These are phyloP conservation scores for Aldabrachelys gigantea DNA, from an alignment of 2,113 vertebrate species.

Conservation along the genomic window DNA sequence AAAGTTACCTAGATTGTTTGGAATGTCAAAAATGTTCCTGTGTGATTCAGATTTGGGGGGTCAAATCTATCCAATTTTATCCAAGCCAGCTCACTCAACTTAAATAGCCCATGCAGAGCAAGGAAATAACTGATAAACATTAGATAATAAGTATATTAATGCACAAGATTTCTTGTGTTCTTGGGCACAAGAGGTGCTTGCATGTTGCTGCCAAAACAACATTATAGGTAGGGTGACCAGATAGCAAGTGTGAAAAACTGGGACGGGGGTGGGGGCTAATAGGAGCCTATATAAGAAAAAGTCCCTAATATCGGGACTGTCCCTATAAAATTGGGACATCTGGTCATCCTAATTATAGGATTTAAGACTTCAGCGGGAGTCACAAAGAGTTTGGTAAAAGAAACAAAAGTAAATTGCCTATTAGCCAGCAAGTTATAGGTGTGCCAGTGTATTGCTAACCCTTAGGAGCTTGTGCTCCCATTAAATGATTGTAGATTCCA, in stretches of 20 bases:
- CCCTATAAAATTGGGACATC: too few relatives aligned
- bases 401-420: background rate
- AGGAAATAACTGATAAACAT: conserved; percentile 54
- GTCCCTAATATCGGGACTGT: too few relatives aligned
- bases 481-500: background rate
- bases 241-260: too few relatives aligned
- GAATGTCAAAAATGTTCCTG: background rate
- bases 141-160: conserved; percentile 15
- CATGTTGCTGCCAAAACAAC: background rate
- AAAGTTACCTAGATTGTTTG: background rate
- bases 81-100: background rate
- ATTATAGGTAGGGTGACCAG: background rate
- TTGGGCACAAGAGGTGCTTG: background rate
- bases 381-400: accelerated
- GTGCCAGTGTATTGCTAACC: background rate
- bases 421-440: background rate
- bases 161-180: background rate
- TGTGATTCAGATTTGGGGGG: background rate
- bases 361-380: background rate
- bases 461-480: background rate
- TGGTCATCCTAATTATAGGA: background rate
- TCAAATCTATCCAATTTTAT: background rate
- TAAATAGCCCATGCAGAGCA: background rate
- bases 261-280: too few relatives aligned
- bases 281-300: too few relatives aligned